These are phyloP conservation scores for Poecile montanus DNA, from an alignment of 2,797 vertebrate species.

Conservation along the genomic window DNA sequence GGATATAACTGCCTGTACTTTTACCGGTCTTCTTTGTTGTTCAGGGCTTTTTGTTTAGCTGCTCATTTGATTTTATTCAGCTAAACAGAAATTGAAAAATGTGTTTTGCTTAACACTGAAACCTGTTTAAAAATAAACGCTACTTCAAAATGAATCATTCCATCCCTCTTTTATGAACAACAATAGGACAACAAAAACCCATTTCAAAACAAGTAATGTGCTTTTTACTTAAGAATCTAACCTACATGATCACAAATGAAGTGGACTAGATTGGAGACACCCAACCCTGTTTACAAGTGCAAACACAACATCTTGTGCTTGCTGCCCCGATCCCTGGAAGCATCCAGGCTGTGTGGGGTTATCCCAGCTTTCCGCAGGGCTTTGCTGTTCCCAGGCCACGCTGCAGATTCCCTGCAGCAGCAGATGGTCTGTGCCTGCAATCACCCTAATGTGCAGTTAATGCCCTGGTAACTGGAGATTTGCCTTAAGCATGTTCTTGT, in stretches of 20 bases:
- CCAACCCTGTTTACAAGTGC: not conserved
- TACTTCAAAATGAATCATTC: not conserved
- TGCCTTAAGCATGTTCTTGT: constrained; percentile 49
- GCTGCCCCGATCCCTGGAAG: not conserved
- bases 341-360: not conserved
- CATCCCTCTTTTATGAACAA: not conserved
- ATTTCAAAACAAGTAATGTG: not conserved
- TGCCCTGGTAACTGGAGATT: constrained; percentile 21
- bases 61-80: not conserved
- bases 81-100: not conserved
- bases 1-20: not conserved
- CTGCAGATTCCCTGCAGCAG: not conserved
- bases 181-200: not conserved
- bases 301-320: not conserved
- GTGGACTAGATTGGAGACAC: not conserved
- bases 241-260: not conserved
- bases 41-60: not conserved
- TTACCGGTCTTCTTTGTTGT: not conserved
- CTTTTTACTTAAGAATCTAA: not conserved
- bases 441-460: constrained; percentile 10
- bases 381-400: not conserved
- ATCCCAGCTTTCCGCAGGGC: not conserved
- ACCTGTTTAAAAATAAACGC: not conserved
- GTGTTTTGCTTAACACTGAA: not conserved
- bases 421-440: constrained; percentile 37